A percentile compares a stretch with the other conserved stretches of the same genome.
Conservation (phyloP, 2,888 invertebrate species). For the Meta bourneti region DNA sequence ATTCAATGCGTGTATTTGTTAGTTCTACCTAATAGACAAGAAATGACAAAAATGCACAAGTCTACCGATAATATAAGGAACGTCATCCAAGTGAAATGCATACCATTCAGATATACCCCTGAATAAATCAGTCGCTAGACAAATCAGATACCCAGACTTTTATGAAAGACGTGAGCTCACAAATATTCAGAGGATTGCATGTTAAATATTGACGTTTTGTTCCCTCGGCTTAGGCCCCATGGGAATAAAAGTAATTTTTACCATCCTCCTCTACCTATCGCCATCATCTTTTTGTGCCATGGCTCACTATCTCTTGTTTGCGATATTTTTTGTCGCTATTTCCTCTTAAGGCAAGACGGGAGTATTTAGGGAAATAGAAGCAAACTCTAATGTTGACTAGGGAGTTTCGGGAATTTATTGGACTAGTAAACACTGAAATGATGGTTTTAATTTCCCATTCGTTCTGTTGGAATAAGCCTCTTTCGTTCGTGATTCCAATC, state of each 20-base stretch:
- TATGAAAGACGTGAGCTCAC: neutral
- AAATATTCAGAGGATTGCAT: constrained; percentile 14
- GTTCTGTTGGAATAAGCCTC: neutral
- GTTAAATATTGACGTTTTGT: constrained; percentile 11
- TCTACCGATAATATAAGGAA: neutral
- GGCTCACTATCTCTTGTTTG: neutral
- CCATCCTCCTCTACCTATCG: neutral
- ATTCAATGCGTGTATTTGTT: too few relatives aligned
- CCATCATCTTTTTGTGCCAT: neutral
- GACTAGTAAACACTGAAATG: neutral
- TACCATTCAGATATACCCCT: neutral
- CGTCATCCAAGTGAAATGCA: neutral
- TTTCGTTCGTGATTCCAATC: neutral
- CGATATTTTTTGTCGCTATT: neutral
- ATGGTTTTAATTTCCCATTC: neutral
- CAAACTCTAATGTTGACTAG: neutral
- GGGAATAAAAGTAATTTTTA: neutral
- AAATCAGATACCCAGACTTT: constrained; percentile 6
- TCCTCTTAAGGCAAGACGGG: neutral
- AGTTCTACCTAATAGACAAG: neutral
- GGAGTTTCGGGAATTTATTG: neutral
- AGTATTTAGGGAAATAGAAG: neutral
- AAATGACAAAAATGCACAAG: neutral
- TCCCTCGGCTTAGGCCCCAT: neutral
- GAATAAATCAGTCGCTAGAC: neutral